These are phyloP conservation scores for Cliona cf. orientalis DNA, from an alignment of 37 sponge, comb jelly and placozoan species.

Conservation along the genomic window DNA sequence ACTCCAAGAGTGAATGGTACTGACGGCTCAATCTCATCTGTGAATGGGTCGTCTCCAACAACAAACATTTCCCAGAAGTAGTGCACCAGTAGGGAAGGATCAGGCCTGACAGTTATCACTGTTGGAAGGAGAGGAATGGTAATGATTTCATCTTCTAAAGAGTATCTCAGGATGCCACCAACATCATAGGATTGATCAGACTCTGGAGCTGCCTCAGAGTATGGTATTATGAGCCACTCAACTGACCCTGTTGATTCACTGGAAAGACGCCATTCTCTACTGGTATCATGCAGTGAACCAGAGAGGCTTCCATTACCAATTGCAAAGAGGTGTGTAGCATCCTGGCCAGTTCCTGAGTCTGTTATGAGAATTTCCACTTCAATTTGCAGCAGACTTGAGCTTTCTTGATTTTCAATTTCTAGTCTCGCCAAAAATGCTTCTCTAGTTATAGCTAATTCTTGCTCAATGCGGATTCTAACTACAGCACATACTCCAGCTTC, in stretches of 20 bases:
- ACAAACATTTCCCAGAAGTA: slow-evolving; percentile 39
- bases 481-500: slow-evolving; percentile 49
- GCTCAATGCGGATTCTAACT: slow-evolving; percentile 46
- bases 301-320: slow-evolving; percentile 37
- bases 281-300: slow-evolving; percentile 10
- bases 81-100: slow-evolving; percentile 38
- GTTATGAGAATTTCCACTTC: slow-evolving; percentile 19
- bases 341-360: not conserved
- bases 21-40: slow-evolving; percentile 37
- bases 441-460: slow-evolving; percentile 41
- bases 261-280: not conserved
- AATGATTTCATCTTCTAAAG: slow-evolving; percentile 16
- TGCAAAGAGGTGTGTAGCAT: slow-evolving; percentile 6
- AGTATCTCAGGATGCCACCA: slow-evolving; percentile 21
- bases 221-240: slow-evolving; percentile 43
- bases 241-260: slow-evolving; percentile 12
- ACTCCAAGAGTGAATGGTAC: slow-evolving; percentile 55
- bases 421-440: slow-evolving; percentile 48
- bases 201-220: slow-evolving; percentile 46
- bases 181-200: slow-evolving; percentile 23
- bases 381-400: not conserved
- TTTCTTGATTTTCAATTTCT: slow-evolving; percentile 49
- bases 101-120: slow-evolving; percentile 22
- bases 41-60: slow-evolving; percentile 37
- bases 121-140: slow-evolving; percentile 38